Evolutionary conservation across 2,113 vertebrate genomes (phyloP).

Genomic region (Scophthalmus maximus): DNA sequence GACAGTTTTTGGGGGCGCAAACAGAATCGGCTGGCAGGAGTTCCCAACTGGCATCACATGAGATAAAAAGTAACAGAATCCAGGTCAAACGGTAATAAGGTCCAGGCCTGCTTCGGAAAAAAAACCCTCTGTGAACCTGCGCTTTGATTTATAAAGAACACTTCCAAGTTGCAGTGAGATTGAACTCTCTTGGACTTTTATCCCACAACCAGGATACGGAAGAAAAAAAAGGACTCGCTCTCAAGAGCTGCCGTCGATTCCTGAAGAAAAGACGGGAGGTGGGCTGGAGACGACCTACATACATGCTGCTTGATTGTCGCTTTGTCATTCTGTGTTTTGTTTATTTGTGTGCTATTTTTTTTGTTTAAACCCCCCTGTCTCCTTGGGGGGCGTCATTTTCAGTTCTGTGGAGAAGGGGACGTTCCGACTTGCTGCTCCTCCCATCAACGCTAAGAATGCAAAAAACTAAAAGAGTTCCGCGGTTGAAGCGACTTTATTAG

Average conservation of each 20-base stretch:
- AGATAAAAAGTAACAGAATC: constrained; percentile 17
- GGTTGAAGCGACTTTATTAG: constrained; percentile 61
- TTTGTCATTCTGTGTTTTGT: constrained; percentile 64
- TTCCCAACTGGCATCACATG: neutral
- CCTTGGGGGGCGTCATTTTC: no score
- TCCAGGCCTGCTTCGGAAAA: constrained; percentile 51
- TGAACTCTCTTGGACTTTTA: neutral
- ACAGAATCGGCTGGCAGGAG: constrained; percentile 12
- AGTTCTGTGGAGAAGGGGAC: constrained; percentile 57
- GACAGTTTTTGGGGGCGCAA: neutral
- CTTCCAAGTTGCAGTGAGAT: constrained; percentile 51
- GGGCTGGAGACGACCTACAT: constrained; percentile 55
- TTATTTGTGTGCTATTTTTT: constrained; percentile 42
- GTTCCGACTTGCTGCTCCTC: constrained; percentile 73
- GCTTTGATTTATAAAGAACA: constrained; percentile 52
- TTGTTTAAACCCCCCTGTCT: constrained; percentile 22
- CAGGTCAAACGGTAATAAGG: constrained; percentile 22
- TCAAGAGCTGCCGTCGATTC: neutral
- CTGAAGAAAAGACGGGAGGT: constrained; percentile 13
- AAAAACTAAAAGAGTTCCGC: constrained; percentile 55
- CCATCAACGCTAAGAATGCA: constrained; percentile 77
- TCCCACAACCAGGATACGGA: neutral
- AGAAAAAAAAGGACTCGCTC: constrained; percentile 6
- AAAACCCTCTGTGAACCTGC: constrained; percentile 67
- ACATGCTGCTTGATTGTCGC: constrained; percentile 81